Conservation (phyloP, 2,113 vertebrate species). For the Naja naja region DNA sequence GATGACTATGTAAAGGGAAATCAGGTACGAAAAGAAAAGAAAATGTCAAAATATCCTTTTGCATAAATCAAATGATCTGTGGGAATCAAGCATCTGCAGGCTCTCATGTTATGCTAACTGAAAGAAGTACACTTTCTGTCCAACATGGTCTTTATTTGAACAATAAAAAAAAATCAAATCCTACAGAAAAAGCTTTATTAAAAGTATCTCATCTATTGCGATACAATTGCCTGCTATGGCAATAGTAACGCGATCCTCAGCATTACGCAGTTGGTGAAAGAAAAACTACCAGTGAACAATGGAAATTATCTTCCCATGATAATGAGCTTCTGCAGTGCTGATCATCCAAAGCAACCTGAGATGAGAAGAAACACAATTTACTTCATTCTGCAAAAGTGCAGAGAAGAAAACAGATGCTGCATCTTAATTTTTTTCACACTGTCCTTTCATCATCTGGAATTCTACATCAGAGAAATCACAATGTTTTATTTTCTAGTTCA, state of each 20-base stretch:
- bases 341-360: constrained; percentile 7
- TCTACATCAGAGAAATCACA: not conserved
- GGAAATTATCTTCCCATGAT: constrained; percentile 1
- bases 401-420: not conserved
- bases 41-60: not conserved
- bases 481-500: not conserved
- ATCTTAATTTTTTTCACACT: not conserved
- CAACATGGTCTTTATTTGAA: not conserved
- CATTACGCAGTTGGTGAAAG: not conserved
- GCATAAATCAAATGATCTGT: not conserved
- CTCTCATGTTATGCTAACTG: not conserved
- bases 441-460: not conserved
- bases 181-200: not conserved
- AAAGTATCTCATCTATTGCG: not conserved
- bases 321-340: not conserved
- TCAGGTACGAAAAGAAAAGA: not conserved
- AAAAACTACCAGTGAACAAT: not conserved
- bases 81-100: not conserved
- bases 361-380: not conserved
- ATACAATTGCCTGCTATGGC: not conserved
- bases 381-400: not conserved
- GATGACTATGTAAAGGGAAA: not conserved
- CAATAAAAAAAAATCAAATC: not conserved
- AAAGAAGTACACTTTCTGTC: not conserved
- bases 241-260: not conserved